phyloP scores from a whole-genome alignment of 2,113 vertebrate genomes.

The Lampris incognitus region DNA sequence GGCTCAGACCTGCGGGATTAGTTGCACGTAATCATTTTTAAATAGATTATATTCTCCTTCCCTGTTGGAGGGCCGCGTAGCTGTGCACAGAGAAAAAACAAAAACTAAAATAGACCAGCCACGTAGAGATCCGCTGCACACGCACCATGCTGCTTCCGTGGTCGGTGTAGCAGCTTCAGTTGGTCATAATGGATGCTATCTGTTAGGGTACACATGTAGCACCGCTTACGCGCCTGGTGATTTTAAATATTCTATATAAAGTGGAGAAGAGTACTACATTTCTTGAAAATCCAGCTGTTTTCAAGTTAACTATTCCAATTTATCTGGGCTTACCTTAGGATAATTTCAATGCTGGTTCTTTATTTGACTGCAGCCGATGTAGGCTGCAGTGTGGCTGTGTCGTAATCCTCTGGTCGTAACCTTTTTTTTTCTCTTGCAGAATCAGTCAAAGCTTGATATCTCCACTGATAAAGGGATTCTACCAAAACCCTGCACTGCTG shows the following conservation, averaged over 20 bases:
- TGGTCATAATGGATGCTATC: too few species aligned
- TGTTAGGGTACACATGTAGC: too few species aligned
- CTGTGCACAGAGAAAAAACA: too few species aligned
- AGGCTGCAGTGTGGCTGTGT: slow-evolving; percentile 23
- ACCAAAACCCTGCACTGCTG: slow-evolving; percentile 40
- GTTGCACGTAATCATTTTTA: too few species aligned
- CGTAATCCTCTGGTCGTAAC: slow-evolving; percentile 47
- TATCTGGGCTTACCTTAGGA: slow-evolving; percentile 35
- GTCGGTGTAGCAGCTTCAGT: too few species aligned
- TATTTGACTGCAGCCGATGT: slow-evolving; percentile 13
- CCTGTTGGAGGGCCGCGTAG: too few species aligned
- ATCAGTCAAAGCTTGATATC: slow-evolving; percentile 67
- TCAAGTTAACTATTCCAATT: slow-evolving; percentile 25
- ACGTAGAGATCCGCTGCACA: too few species aligned
- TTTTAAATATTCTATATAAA: neutral
- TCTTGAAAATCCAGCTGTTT: neutral
- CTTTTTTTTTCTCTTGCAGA: slow-evolving; percentile 49
- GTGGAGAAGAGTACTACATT: neutral
- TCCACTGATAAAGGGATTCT: slow-evolving; percentile 55
- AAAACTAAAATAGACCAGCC: too few species aligned
- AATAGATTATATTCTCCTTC: too few species aligned
- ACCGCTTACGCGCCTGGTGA: too few species aligned
- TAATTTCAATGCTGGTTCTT: slow-evolving; percentile 13
- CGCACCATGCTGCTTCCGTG: too few species aligned
- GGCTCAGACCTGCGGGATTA: too few species aligned